Evolutionary conservation across 1,140 invertebrate genomes (phyloP), one percentile per base, ranked within the genome.

Genomic region (Drosophila arizonae): DNA sequence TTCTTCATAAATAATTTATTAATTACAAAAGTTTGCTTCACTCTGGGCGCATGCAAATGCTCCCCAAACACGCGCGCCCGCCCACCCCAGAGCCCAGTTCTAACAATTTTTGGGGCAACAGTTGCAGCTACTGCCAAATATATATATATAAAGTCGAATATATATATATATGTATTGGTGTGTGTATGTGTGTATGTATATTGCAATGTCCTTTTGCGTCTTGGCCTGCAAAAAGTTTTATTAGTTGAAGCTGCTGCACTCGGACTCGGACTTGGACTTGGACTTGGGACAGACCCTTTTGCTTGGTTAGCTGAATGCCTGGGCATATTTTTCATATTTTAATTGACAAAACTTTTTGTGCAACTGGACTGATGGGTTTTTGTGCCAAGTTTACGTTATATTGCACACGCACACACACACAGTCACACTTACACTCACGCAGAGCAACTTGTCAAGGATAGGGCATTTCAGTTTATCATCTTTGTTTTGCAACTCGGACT

Each of bases 1-100:
- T 71, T 72, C 82, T 87, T 88, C 79, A 87, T 87, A 87, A 87
- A 87, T 87, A 87, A 87, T 87, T 87, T 87, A 87, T 87, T 87
- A 87, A 87, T 87, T 87, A 87, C 86, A 87, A 87, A 87, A 87
- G 82, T 87, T 87, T 87, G 55, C 68, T 74, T 62, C 76, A 87
- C 79, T 88, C 79, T 58, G 72, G 76, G 66, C 72, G 76, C 72
- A 87, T 82, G 84, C 82, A 87, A 86, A 86, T 87, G 61, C 68
- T 60, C 48, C 66, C 52, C 33, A 21, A 30, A 56, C 26, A 17
- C 56, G 36, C 17, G 13, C 56, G 36, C 5, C 41, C 11, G 11
- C 24, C 8, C 36, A 28, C 36, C 3, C 1, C 39, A 24, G 1
- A 3, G 33, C 33, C 17, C 36, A 39, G 6, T 8, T 39, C 36